Base-by-base conservation (phyloP, 2,888 invertebrate genomes). In the Adineta ricciae region DNA sequence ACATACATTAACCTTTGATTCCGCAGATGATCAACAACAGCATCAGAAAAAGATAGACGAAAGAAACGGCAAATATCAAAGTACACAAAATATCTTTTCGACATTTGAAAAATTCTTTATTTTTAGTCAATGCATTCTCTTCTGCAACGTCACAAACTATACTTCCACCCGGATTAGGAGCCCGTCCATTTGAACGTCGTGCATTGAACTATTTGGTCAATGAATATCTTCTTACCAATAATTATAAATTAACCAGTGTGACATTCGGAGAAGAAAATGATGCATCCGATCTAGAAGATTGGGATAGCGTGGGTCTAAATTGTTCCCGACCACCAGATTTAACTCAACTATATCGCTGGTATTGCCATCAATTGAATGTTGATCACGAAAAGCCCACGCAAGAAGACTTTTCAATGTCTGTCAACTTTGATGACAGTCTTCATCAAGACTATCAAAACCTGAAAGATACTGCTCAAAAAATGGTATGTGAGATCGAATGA, bases 191-290 rank as follows among this genome's bases (percentile, higher is more conserved):
- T 90, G 95, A 95, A 90, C 93, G 93, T 89, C 92, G 94, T 89
- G 95, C 95, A 24, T 91, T 95, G 2, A 95, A 95, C 91, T 95
- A 94, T 91, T 92, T 96, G 36, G 93, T 95, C 84, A 95, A 96
- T 91, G 95, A 95, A 89, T 95, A 95, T 89, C 91, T 95, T 32
- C 91, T 95, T 83, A 91, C 93, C 32, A 93, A 94, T 89, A 93
- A 94, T 86, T 95, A 95, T 89, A 95, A 95, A 90, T 91, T 95
- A 38, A 95, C 95, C 5, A 94, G 95, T 0, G 95, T 95, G 86
- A 95, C 95, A 83, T 95, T 95, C 91, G 94, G 95, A 56, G 95
- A 95, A 92, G 95, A 95, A 92, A 95, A 95, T 92, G 94, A 94
- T 89, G 93, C 94, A 27, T 88, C 94, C 93, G 95, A 95, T 90